Base-by-base conservation (phyloP, 2,888 invertebrate genomes). In the Petrolisthes manimaculis region DNA sequence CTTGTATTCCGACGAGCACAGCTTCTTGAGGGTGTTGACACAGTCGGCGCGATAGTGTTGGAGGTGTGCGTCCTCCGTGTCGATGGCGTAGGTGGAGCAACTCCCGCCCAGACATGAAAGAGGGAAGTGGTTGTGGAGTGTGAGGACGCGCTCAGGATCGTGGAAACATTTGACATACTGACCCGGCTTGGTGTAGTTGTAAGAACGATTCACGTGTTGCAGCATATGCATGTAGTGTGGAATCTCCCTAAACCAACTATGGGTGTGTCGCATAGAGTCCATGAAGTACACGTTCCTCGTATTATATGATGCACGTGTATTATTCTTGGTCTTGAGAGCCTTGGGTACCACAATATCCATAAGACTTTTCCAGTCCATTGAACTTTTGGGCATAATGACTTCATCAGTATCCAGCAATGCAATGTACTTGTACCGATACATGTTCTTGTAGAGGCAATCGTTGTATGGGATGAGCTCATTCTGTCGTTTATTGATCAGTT, bases 401-500 rank as follows among this genome's bases (percentile, higher is more conserved):
- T 98, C 98, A 93, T 98, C 98, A 91, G 97, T 96, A 93, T 98
- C 98, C 84, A 98, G 94, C 89, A 98, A 94, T n/a, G 97, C 97
- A 86, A 98, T 96, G 93, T 97, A 97, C 91, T 96, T 95, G 93
- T 98, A 98, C 91, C 96, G 95, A 93, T 97, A 97, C 94, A 98
- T 95, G 93, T 98, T 96, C 93, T 97, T 96, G 94, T 98, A 98
- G 86, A 98, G 94, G 92, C 98, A 98, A 93, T 98, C 98, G 93
- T 98, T 98, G 94, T 98, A 98, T 14, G 98, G 98, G 92, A 98
- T 97, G 89, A 98, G 94, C 93, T 98, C 98, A 94, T 98, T 97
- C 93, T 98, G 97, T 18, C 98, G 94, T 93, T 98, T 98, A 93
- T 98, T 97, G 92, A 97, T 97, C 56, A 97, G 96, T 93, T 97